Percentiles rank a stretch among this genome's conserved stretches.
These are phyloP conservation scores for Pocillopora verrucosa DNA, from an alignment of 64 coral and sea anemone genomes.

Conservation along the genomic window DNA sequence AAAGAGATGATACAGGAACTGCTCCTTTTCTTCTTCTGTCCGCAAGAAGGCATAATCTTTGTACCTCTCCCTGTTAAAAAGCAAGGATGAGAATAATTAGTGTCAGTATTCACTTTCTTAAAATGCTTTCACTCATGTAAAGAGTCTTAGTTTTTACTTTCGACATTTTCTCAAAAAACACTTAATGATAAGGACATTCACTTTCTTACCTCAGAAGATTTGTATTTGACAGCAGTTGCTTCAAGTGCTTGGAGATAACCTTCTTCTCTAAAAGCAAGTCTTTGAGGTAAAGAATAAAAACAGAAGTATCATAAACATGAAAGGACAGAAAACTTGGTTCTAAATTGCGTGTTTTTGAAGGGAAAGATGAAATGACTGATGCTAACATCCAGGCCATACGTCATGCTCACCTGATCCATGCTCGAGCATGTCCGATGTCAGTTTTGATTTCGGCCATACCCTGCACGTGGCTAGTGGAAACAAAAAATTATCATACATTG, in stretches of 20 bases:
- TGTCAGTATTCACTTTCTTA: too few relatives aligned
- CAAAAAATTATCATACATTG: background rate
- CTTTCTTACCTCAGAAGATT: slow-evolving; percentile 81
- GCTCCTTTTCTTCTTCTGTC: slow-evolving; percentile 96
- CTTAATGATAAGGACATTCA: background rate
- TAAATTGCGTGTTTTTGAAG: too few relatives aligned
- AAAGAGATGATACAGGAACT: slow-evolving; percentile 91
- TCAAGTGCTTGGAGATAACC: slow-evolving; percentile 87
- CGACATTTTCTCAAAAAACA: background rate
- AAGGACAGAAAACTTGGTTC: too few relatives aligned
- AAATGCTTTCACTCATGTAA: too few relatives aligned
- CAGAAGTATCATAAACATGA: background rate
- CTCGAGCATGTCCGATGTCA: slow-evolving; percentile 86
- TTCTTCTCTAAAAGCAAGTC: slow-evolving; percentile 95
- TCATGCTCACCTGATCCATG: slow-evolving; percentile 72
- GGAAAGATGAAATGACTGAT: background rate
- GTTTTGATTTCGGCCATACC: slow-evolving; percentile 86
- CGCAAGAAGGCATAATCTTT: slow-evolving; percentile 92
- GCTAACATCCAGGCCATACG: background rate
- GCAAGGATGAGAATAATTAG: background rate
- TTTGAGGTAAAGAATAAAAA: background rate
- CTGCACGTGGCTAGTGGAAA: slow-evolving; percentile 64
- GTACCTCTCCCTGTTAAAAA: slow-evolving; percentile 67
- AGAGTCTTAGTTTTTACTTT: background rate
- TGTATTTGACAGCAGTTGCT: slow-evolving; percentile 70